phyloP scores from a whole-genome alignment of 1,140 invertebrate species.

The Hyphantria cunea region DNA sequence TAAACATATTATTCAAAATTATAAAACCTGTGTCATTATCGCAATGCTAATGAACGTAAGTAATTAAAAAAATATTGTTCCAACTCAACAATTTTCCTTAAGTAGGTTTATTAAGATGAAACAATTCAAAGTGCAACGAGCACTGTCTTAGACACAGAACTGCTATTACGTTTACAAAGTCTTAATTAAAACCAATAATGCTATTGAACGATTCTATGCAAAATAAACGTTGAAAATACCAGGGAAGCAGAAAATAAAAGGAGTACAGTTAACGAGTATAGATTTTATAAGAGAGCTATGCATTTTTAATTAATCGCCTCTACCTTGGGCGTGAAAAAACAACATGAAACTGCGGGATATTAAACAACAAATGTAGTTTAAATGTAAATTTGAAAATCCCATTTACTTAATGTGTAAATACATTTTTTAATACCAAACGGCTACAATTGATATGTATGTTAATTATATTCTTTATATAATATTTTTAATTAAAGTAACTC shows the following conservation, averaged over 20 bases:
- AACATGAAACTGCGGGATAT: constrained; percentile 1
- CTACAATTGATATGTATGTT: no score
- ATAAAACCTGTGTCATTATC: no score
- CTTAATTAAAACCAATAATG: constrained; percentile 29
- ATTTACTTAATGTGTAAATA: no score
- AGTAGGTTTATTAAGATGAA: no score
- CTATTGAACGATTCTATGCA: constrained; percentile 18
- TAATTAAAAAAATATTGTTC: not conserved
- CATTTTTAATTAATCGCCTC: constrained; percentile 25
- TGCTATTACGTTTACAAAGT: constrained; percentile 14
- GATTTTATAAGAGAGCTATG: constrained; percentile 24
- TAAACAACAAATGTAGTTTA: no score
- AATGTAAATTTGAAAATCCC: no score
- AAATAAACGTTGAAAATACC: constrained; percentile 26
- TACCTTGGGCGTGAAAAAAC: constrained; percentile 22
- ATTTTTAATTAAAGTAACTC: constrained; percentile 1
- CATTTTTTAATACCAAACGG: no score
- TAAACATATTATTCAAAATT: no score
- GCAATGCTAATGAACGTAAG: not conserved
- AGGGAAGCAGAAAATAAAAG: constrained; percentile 28
- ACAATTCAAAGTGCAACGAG: no score
- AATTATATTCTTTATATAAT: no score
- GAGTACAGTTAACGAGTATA: constrained; percentile 17
- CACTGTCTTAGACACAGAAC: constrained; percentile 19
- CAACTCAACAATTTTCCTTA: no score